phyloP scores from a whole-genome alignment of 1,140 invertebrate species.

The Phocides pigmalion region DNA sequence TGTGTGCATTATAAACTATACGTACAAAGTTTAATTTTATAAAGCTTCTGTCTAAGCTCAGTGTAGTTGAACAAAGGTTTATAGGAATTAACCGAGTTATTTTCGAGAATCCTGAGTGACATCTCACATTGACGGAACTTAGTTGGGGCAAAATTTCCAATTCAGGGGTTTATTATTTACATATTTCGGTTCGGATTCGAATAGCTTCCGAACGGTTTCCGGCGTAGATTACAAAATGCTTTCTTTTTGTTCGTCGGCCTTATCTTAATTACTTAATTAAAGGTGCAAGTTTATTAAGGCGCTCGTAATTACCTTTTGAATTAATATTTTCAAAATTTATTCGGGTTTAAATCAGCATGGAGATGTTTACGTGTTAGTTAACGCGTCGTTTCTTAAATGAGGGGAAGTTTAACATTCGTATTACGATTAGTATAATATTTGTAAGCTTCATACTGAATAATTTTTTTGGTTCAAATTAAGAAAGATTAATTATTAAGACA shows the following conservation, averaged over 20 bases:
- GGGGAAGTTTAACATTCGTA: conserved; percentile 14
- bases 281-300: conserved; percentile 49
- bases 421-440: conserved; percentile 1
- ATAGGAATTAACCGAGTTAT: too few species aligned
- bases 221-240: conserved; percentile 68
- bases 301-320: conserved; percentile 30
- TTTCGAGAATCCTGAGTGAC: too few species aligned
- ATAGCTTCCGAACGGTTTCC: conserved; percentile 69
- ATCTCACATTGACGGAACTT: conserved; percentile 2
- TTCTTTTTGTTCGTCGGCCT: conserved; percentile 58
- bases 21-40: too few species aligned
- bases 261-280: conserved; percentile 80
- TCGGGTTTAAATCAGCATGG: conserved; percentile 14
- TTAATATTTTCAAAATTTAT: conserved; percentile 34
- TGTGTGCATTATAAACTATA: too few species aligned
- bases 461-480: too few species aligned
- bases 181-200: conserved; percentile 60
- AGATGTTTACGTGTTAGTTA: conserved; percentile 31
- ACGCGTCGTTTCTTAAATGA: conserved; percentile 6
- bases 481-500: too few species aligned
- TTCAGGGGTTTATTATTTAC: conserved; percentile 59
- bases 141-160: conserved; percentile 48
- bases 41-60: too few species aligned
- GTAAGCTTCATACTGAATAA: conserved; percentile 1
- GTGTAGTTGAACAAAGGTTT: too few species aligned